Conservation (phyloP, 1,140 invertebrate genomes). For the Linepithema humile region DNA sequence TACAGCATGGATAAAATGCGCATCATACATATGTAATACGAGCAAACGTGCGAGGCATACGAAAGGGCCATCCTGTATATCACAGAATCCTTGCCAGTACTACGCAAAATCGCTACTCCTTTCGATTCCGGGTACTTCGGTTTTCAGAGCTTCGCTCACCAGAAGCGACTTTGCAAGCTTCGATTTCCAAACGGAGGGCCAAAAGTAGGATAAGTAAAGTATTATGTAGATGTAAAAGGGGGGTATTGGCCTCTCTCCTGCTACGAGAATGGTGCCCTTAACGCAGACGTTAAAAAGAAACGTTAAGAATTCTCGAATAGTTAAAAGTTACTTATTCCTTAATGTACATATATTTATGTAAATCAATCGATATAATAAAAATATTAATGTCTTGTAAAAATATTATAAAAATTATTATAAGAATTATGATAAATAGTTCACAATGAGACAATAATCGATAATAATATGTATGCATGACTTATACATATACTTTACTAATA, state of each 20-base stretch:
- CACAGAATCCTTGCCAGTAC: slow-evolving; percentile 37
- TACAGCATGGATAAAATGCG: slow-evolving; percentile 39
- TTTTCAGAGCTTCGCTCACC: slow-evolving; percentile 26
- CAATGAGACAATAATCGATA: background rate
- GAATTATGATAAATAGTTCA: background rate
- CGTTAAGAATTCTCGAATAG: background rate
- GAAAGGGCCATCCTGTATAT: slow-evolving; percentile 33
- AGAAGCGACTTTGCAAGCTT: background rate
- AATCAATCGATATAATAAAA: background rate
- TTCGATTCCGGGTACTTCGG: slow-evolving; percentile 39
- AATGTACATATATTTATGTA: background rate
- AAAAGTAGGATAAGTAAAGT: slow-evolving; percentile 24
- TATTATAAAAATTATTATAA: background rate
- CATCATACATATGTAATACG: slow-evolving; percentile 55
- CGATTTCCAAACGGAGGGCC: background rate
- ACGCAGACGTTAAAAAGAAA: background rate
- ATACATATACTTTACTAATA: no score
- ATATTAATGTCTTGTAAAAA: background rate
- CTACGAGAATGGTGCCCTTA: background rate
- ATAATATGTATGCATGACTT: background rate
- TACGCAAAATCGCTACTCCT: slow-evolving; percentile 47
- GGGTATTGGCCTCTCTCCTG: background rate
- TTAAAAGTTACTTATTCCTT: background rate
- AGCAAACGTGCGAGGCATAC: slow-evolving; percentile 41
- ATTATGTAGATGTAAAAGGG: slow-evolving; percentile 12